Conservation (phyloP, 2,797 vertebrate genomes). For the Poecile montanus region DNA sequence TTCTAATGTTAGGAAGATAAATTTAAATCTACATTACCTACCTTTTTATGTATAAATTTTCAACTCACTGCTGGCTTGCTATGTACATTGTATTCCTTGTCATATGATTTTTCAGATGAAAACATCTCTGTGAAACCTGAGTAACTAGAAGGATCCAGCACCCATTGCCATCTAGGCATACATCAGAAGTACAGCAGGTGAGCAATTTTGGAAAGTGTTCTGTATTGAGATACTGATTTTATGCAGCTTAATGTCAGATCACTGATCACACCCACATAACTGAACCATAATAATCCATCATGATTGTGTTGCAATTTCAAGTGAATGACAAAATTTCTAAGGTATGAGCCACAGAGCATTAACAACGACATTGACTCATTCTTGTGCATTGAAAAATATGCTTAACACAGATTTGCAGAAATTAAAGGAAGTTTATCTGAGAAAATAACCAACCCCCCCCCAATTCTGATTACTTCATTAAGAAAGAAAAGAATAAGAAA, state of each 20-base stretch:
- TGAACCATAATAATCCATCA: not conserved
- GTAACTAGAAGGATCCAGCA: not conserved
- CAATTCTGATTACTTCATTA: not conserved
- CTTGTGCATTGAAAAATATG: not conserved
- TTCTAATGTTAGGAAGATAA: not conserved
- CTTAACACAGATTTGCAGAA: not conserved
- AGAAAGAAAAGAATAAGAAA: not conserved
- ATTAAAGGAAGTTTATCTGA: not conserved
- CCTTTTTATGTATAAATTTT: not conserved
- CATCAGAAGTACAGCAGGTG: not conserved
- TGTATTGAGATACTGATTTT: not conserved
- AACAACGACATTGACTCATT: not conserved
- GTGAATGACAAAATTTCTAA: not conserved
- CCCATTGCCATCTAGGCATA: not conserved
- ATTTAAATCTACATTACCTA: not conserved
- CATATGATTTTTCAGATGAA: not conserved
- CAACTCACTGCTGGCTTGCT: not conserved
- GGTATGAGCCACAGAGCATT: not conserved
- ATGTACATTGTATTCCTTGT: not conserved
- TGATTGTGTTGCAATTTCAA: not conserved
- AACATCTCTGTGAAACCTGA: not conserved
- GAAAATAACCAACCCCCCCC: accelerated
- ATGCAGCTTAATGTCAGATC: not conserved
- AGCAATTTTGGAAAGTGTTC: not conserved
- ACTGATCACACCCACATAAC: not conserved